Evolutionary conservation across 1,140 invertebrate species (phyloP), one percentile per base, ranked within the genome.

Genomic region (Spodoptera frugiperda): DNA sequence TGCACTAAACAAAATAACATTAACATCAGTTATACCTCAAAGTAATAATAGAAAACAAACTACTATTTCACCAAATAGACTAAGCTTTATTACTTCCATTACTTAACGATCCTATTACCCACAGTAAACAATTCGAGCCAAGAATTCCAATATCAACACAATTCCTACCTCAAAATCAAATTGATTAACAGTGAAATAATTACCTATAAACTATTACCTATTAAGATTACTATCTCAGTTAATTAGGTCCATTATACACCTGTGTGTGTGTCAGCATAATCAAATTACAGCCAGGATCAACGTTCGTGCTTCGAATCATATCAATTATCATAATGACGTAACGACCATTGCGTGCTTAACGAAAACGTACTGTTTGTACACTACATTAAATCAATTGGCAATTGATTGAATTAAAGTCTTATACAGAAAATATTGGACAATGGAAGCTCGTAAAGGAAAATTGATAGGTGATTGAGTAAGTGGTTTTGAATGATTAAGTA

Each of bases 171-270:
- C 12, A 25, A 8, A 33, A 53, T 63, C 12, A 19, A 33, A 48
- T 68, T 68, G 49, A 53, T 68, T 68, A 68, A 30, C 21, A 14
- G 8, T 53, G 14, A 68, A 6, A 8, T 53, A 68, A 30, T 65
- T 21, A 25, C 21, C 65, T 9, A 68, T 51, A 17, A 53, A 68
- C 48, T 53, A 25, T 30, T 63, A 33, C 14, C 65, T n/a, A 68
- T 68, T 68, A 68, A 68, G 65, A 68, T 53, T 1, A 12, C 19
- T 68, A 68, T 68, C 65, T 68, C 21, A 48, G 53, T 68, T 68
- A 68, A 68, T 68, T 53, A 68, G 65, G 65, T 33, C 33, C 14
- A n/a, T 51, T 68, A 53, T 53, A 15, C 12, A 53, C 49, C 9
- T 53, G 11, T 4, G 48, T 68, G 8, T 53, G 44, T 44, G 14